A percentile compares a stretch with the other conserved stretches of the same genome.
These are phyloP conservation scores for Rousettus madagascariensis DNA, from an alignment of 2,797 vertebrate species.

Conservation along the genomic window DNA sequence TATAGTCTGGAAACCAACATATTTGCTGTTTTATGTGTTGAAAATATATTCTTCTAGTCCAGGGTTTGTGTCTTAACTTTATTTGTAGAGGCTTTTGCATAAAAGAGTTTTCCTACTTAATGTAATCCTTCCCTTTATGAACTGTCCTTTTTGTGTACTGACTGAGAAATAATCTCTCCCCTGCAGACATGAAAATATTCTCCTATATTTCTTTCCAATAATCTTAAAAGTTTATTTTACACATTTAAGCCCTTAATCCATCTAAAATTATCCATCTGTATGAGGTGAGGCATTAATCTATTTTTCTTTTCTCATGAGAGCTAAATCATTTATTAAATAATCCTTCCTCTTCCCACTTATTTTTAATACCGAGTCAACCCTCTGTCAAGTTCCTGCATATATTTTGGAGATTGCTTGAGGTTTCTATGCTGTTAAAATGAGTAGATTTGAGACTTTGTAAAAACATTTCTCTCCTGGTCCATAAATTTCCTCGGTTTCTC, in stretches of 20 bases:
- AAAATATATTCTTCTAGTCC: constrained; percentile 32
- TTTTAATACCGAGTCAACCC: constrained; percentile 21
- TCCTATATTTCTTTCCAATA: constrained; percentile 8
- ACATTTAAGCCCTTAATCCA: constrained; percentile 9
- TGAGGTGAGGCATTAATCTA: background rate
- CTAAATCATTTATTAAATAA: constrained; percentile 50
- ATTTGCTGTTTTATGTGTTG: constrained; percentile 53
- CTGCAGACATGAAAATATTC: background rate
- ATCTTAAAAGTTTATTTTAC: constrained; percentile 56
- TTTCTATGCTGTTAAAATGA: constrained; percentile 4
- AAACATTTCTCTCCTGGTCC: background rate
- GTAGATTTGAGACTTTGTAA: background rate
- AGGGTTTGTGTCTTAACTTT: background rate
- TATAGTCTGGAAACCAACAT: constrained; percentile 24
- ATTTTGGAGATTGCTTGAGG: background rate
- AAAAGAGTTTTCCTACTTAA: constrained; percentile 47
- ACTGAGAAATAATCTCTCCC: constrained; percentile 47
- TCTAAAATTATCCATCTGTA: constrained; percentile 32
- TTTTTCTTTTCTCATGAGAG: constrained; percentile 20
- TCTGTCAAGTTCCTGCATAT: background rate
- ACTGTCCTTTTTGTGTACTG: constrained; percentile 24
- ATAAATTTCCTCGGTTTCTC: background rate
- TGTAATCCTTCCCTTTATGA: constrained; percentile 49
- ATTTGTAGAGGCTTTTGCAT: constrained; percentile 43
- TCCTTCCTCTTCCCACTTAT: background rate